Evolutionary conservation across 2,797 vertebrate species (phyloP), one percentile per base, ranked within the genome.

Genomic region (Anabacerthia variegaticeps): DNA sequence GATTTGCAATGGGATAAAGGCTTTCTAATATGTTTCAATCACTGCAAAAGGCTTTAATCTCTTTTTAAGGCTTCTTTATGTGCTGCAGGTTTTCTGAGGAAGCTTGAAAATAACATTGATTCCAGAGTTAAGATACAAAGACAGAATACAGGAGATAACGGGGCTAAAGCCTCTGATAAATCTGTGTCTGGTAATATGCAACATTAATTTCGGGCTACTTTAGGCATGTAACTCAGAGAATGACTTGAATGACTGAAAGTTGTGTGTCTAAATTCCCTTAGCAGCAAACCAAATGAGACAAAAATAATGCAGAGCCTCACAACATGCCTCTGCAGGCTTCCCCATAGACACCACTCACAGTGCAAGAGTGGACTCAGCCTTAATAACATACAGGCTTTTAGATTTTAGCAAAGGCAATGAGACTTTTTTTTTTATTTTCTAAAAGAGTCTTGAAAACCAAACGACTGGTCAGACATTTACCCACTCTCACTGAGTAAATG

Each of bases 61-160:
- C 49, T 66, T 92, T 91, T 86, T 26, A 78, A 94, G 85, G 27
- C 44, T 91, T 48, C 79, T 85, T 85, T 68, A 80, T 36, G 43
- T 9, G n/a, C 34, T 72, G 65, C 66, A 75, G 79, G n/a, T 81
- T 92, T 93, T 80, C 85, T 71, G n/a, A 92, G n/a, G n/a, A 80
- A 74, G 32, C 46, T 83, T 72, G 30, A 71, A 63, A 90, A 27
- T 48, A 88, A 72, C 11, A 58, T 1, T 10, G 51, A 66, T 76
- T 76, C 3, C 66, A 81, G 34, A 77, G 22, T 61, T 87, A 85
- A 6, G 22, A 71, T 12, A 36, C 8, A 72, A 83, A 71, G 43
- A 62, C 14, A 48, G 24, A 61, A 83, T 39, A 82, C 2, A 85
- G 58, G 27, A 83, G 28, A 84, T 34, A 49, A 0, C 34, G 24